These are phyloP conservation scores for Egretta garzetta DNA, from an alignment of 2,113 vertebrate genomes.

Conservation along the genomic window DNA sequence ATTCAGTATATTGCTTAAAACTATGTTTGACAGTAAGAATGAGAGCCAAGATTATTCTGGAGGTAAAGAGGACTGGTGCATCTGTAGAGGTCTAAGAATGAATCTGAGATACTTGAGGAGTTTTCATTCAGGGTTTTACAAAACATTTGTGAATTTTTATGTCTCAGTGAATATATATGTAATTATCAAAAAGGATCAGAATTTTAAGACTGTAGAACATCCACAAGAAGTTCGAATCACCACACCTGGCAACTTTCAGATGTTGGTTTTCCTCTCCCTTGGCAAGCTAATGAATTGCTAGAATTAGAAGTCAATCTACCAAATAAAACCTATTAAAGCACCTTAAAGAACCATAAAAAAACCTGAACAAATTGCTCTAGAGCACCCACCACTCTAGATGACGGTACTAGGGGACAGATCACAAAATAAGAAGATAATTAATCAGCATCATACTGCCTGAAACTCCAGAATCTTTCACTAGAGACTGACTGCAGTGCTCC, in stretches of 20 bases:
- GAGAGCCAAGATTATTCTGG: neutral
- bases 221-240: neutral
- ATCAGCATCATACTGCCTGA: neutral
- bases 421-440: neutral
- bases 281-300: neutral
- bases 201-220: neutral
- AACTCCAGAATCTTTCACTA: neutral
- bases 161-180: neutral
- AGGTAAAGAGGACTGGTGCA: neutral
- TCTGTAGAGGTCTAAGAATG: neutral
- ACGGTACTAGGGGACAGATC: neutral
- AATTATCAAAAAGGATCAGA: neutral
- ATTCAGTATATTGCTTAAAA: neutral
- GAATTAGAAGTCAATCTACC: neutral
- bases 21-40: neutral
- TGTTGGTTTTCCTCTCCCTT: neutral
- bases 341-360: neutral
- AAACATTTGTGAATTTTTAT: neutral
- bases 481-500: neutral
- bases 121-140: fast-evolving
- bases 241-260: neutral
- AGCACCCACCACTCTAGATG: neutral
- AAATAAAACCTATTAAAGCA: neutral
- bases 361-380: neutral
- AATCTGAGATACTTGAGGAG: neutral